phyloP scores from a whole-genome alignment of 2,797 vertebrate species.

The Diglossa cyanea region DNA sequence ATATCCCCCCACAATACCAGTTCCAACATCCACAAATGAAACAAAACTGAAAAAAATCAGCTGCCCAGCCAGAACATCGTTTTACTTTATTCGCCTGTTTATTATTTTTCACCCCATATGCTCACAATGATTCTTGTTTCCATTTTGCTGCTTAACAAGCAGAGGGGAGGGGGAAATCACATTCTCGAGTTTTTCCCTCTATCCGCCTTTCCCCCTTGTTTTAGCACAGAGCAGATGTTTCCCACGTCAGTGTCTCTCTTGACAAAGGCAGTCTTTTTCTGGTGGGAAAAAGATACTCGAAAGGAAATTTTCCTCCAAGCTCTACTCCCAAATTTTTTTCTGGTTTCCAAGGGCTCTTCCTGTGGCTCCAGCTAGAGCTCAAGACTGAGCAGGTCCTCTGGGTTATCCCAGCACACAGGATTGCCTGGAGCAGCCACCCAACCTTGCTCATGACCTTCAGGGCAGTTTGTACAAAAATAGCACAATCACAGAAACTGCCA shows the following conservation, averaged over 20 bases:
- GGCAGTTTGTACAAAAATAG: background rate
- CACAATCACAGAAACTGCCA: slow-evolving; percentile 35
- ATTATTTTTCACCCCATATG: background rate
- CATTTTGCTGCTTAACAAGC: background rate
- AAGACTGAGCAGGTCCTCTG: background rate
- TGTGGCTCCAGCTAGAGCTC: background rate
- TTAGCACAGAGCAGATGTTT: slow-evolving; percentile 51
- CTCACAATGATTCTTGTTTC: background rate
- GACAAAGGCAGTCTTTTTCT: slow-evolving; percentile 38
- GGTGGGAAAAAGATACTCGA: background rate
- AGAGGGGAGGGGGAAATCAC: background rate
- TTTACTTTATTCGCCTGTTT: background rate
- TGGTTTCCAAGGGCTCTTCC: background rate
- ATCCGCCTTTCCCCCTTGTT: slow-evolving; percentile 15
- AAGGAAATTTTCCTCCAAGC: background rate
- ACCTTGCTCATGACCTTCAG: background rate
- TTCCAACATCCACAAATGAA: background rate
- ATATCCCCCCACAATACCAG: background rate
- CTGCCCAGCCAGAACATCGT: background rate
- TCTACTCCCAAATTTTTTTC: background rate
- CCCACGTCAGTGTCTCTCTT: slow-evolving; percentile 37
- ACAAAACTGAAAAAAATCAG: background rate
- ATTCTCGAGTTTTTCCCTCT: background rate
- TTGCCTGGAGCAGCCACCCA: background rate
- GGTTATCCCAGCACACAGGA: background rate